Evolutionary conservation across 2,113 vertebrate genomes (phyloP).

Genomic region (Embiotoca jacksoni): DNA sequence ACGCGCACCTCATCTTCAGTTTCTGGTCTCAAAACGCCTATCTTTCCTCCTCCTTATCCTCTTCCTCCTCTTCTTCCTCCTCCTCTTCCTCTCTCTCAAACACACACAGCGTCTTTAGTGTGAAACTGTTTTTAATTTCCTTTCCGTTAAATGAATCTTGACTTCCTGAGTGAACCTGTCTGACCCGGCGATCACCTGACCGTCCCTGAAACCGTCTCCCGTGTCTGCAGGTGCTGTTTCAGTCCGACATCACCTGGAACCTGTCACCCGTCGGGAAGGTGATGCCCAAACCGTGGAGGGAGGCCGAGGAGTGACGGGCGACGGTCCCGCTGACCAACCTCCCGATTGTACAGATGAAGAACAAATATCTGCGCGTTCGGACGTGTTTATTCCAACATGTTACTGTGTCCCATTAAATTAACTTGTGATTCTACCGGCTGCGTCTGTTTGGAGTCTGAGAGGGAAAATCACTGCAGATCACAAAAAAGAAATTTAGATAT

Average conservation of each 20-base stretch:
- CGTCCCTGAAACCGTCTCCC: too few relatives aligned
- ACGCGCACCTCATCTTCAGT: too few relatives aligned
- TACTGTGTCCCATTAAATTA: constrained; percentile 74
- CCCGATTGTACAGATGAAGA: constrained; percentile 76
- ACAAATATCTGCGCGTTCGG: constrained; percentile 51
- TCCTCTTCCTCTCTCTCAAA: too few relatives aligned
- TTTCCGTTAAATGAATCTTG: too few relatives aligned
- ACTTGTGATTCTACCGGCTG: constrained; percentile 51
- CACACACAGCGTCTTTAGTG: too few relatives aligned
- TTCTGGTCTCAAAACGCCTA: too few relatives aligned
- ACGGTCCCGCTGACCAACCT: constrained; percentile 25
- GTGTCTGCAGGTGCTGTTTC: constrained; percentile 86
- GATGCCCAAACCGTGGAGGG: constrained; percentile 89
- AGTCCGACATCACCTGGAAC: constrained; percentile 90
- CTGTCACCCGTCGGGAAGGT: constrained; percentile 91
- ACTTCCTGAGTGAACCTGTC: too few relatives aligned
- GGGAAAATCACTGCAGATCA: background rate
- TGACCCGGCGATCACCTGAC: too few relatives aligned
- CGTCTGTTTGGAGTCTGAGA: background rate
- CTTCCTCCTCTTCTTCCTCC: too few relatives aligned
- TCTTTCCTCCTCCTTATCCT: too few relatives aligned
- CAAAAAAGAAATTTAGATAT: too few relatives aligned
- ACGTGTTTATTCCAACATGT: constrained; percentile 67
- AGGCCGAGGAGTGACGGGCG: constrained; percentile 70
- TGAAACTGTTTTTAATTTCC: too few relatives aligned